Conservation (phyloP, 2,797 vertebrate species). For the Cynodonichthys magdalenae region DNA sequence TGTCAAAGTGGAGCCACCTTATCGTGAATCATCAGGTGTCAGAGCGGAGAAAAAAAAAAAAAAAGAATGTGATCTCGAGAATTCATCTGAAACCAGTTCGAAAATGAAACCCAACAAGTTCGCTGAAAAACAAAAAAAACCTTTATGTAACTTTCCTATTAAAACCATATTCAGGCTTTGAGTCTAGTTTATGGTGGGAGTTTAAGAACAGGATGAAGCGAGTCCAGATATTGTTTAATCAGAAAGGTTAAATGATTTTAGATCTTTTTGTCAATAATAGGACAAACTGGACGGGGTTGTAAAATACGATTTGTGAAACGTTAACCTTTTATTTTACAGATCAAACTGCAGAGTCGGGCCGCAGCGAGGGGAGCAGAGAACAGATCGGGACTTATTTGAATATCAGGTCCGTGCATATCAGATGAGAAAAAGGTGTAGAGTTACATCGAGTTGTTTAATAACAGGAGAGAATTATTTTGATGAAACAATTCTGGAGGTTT, state of each 20-base stretch:
- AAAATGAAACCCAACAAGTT: slow-evolving; percentile 23
- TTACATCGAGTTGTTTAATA: not conserved
- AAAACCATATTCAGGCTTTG: too few species aligned
- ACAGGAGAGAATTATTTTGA: not conserved
- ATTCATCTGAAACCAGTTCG: slow-evolving; percentile 53
- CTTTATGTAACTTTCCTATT: too few species aligned
- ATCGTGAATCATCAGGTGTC: slow-evolving; percentile 12
- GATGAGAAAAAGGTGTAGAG: not conserved
- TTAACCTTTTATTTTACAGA: not conserved
- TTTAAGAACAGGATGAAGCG: too few species aligned
- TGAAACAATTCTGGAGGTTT: not conserved
- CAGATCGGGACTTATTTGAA: not conserved
- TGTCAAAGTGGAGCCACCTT: not conserved
- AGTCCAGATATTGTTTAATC: too few species aligned
- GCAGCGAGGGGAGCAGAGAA: not conserved
- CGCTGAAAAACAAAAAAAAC: not conserved
- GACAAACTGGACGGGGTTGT: too few species aligned
- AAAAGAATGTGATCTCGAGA: slow-evolving; percentile 15
- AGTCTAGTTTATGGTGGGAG: too few species aligned
- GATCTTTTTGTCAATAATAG: too few species aligned
- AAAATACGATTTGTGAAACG: not conserved
- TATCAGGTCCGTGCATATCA: not conserved
- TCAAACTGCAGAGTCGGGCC: not conserved
- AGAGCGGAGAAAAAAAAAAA: too few species aligned
- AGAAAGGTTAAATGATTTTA: too few species aligned